Evolutionary conservation across 2,888 invertebrate species (phyloP).

Genomic region (Heliothis peltigera): DNA sequence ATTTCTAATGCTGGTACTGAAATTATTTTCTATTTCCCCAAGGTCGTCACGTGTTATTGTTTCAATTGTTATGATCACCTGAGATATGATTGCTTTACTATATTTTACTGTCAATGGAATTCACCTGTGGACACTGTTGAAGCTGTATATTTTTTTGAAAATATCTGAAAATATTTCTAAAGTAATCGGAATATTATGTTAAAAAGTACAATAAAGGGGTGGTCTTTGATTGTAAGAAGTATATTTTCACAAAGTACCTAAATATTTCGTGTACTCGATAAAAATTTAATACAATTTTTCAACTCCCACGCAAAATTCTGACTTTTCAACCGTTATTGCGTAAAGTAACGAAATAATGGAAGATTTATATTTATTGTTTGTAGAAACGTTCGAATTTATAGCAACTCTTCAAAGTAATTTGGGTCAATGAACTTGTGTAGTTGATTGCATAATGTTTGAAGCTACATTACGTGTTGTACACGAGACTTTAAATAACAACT

Average conservation of each 20-base stretch:
- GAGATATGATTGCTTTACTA: conserved; percentile 1
- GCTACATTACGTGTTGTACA: conserved; percentile 47
- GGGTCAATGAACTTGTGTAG: conserved; percentile 59
- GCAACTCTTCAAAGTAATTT: conserved; percentile 44
- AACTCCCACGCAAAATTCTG: conserved; percentile 34
- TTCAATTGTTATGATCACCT: conserved; percentile 28
- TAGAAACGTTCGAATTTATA: conserved; percentile 51
- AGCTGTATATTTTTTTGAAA: background rate
- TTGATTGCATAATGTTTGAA: conserved; percentile 30
- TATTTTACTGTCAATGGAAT: conserved; percentile 16
- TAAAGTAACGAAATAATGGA: conserved; percentile 52
- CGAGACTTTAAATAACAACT: conserved; percentile 43
- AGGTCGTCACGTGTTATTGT: conserved; percentile 39
- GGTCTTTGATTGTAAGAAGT: background rate
- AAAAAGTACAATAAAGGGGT: background rate
- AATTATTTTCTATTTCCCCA: conserved; percentile 40
- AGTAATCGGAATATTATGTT: conserved; percentile 12
- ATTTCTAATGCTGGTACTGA: conserved; percentile 50
- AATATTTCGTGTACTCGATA: conserved; percentile 22
- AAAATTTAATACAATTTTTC: conserved; percentile 18
- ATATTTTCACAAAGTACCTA: background rate
- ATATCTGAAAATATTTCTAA: background rate
- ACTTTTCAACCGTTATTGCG: conserved; percentile 48
- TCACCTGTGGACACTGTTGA: background rate
- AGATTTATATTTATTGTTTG: conserved; percentile 59